These are phyloP conservation scores for Drosophila dives DNA, from an alignment of 2,888 invertebrate genomes.

Conservation along the genomic window DNA sequence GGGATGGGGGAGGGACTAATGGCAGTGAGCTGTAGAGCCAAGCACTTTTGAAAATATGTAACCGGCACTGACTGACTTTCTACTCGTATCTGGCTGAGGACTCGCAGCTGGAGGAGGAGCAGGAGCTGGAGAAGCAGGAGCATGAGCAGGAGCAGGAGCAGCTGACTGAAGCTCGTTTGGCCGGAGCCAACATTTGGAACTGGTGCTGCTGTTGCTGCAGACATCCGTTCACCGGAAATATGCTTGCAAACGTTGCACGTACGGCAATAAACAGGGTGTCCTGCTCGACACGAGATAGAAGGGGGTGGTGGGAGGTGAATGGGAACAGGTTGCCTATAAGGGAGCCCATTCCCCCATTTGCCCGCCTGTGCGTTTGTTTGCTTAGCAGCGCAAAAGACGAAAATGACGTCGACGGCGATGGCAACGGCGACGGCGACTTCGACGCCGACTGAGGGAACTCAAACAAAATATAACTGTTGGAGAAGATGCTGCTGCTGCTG, in stretches of 20 bases:
- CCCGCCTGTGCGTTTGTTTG: slow-evolving; percentile 54
- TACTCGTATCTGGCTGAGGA: slow-evolving; percentile 56
- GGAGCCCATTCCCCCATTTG: slow-evolving; percentile 2
- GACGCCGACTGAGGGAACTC: slow-evolving; percentile 66
- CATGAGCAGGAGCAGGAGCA: slow-evolving; percentile 1
- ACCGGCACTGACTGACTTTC: slow-evolving; percentile 79
- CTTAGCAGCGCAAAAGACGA: slow-evolving; percentile 56
- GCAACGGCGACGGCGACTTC: slow-evolving; percentile 23
- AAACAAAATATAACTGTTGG: slow-evolving; percentile 76
- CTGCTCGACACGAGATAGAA: slow-evolving; percentile 4
- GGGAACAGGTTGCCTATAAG: slow-evolving; percentile 5
- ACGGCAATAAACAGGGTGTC: slow-evolving; percentile 59
- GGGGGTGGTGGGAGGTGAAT: not conserved
- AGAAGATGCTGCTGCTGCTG: slow-evolving; percentile 67
- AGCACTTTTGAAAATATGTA: slow-evolving; percentile 78
- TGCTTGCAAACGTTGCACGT: slow-evolving; percentile 73
- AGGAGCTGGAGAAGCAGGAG: slow-evolving; percentile 8
- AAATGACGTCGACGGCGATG: slow-evolving; percentile 37
- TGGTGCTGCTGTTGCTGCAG: slow-evolving; percentile 47
- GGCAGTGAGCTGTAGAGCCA: slow-evolving; percentile 71
- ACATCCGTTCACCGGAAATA: slow-evolving; percentile 78
- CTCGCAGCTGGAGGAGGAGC: slow-evolving; percentile 31
- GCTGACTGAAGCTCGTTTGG: slow-evolving; percentile 58
- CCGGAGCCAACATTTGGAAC: slow-evolving; percentile 69
- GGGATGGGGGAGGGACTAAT: slow-evolving; percentile 50